Percentiles rank a stretch among this genome's conserved stretches.
Evolutionary conservation across 2,797 vertebrate species (phyloP).

Genomic region (Moxostoma hubbsi): DNA sequence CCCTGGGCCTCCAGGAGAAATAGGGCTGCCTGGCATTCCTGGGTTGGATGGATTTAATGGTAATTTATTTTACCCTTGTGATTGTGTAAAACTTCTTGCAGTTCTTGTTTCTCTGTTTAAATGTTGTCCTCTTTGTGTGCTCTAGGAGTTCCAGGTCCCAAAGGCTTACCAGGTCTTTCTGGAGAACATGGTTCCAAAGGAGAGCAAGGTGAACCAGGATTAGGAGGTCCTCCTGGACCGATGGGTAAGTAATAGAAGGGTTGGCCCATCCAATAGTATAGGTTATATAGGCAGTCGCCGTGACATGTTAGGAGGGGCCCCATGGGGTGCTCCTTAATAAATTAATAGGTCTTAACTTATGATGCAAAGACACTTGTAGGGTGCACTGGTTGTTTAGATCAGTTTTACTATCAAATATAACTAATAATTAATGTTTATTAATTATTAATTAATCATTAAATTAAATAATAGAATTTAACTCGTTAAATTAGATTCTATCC

Average conservation of each 20-base stretch:
- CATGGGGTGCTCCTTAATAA: too few relatives aligned
- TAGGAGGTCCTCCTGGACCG: conserved; percentile 81
- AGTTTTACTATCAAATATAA: too few relatives aligned
- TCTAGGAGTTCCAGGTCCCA: conserved; percentile 82
- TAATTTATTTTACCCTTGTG: conserved; percentile 56
- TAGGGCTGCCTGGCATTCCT: conserved; percentile 67
- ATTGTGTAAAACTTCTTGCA: not conserved
- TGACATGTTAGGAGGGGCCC: too few relatives aligned
- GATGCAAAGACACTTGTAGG: too few relatives aligned
- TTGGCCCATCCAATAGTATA: too few relatives aligned
- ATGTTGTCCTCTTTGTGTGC: conserved; percentile 19
- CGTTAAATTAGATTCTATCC: too few relatives aligned
- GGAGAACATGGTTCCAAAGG: conserved; percentile 85
- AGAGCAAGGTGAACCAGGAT: conserved; percentile 82
- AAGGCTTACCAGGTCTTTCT: conserved; percentile 75
- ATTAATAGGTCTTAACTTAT: too few relatives aligned
- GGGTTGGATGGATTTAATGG: conserved; percentile 77
- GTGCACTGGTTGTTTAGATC: too few relatives aligned
- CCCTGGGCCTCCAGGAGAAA: conserved; percentile 70
- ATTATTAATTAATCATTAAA: too few relatives aligned
- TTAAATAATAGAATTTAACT: too few relatives aligned
- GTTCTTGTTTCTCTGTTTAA: not conserved
- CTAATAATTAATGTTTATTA: too few relatives aligned
- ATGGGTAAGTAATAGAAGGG: conserved; percentile 75
- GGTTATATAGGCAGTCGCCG: too few relatives aligned